Evolutionary conservation across 2,888 invertebrate species (phyloP).

Genomic region (Petrolisthes cinctipes): DNA sequence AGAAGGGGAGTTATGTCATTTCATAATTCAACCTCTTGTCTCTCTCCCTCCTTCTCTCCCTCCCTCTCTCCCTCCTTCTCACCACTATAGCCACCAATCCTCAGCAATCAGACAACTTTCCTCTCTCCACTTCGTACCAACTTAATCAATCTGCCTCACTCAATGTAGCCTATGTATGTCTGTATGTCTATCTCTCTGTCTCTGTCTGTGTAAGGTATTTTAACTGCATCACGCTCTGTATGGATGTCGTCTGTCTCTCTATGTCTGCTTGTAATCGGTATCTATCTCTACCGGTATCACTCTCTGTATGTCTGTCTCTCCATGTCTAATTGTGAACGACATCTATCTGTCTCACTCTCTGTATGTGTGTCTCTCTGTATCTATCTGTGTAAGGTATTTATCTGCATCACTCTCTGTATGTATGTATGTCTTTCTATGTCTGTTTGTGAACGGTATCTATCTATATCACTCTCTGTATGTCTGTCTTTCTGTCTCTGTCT

Average conservation of each 20-base stretch:
- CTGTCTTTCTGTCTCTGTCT: no score
- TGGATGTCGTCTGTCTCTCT: no score
- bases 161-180: not conserved
- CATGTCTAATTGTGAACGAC: no score
- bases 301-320: no score
- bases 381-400: no score
- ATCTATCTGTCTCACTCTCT: not conserved
- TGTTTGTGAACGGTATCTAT: not conserved
- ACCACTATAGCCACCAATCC: not conserved
- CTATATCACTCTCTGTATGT: not conserved
- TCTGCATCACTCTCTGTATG: no score
- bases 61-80: constrained; percentile 1
- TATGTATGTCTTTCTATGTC: no score
- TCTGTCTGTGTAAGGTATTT: not conserved
- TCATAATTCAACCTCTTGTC: not conserved
- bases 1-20: no score
- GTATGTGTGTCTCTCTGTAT: not conserved
- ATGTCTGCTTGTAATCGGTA: no score
- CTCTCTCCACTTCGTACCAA: not conserved
- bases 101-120: not conserved
- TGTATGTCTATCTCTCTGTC: not conserved
- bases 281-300: not conserved
- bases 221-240: no score
- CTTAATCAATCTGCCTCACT: not conserved
- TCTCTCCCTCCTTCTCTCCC: not conserved